Percentiles rank a stretch among this genome's conserved stretches.
phyloP scores from a whole-genome alignment of 2,113 vertebrate species.

The Osmerus mordax region DNA sequence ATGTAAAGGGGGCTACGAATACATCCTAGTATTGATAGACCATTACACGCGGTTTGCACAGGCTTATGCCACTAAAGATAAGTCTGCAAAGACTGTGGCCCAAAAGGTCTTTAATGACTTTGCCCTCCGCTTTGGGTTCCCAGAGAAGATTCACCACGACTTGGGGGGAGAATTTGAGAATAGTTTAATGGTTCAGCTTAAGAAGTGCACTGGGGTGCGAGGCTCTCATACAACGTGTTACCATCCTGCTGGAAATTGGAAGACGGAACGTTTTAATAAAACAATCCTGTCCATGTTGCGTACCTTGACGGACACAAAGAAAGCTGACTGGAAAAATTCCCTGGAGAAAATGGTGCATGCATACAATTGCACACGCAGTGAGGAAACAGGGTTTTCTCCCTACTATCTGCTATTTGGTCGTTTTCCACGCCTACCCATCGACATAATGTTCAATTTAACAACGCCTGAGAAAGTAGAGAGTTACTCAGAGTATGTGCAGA shows the following conservation, averaged over 20 bases:
- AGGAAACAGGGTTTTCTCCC: too few species aligned
- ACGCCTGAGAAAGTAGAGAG: too few species aligned
- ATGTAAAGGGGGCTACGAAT: slow-evolving; percentile 3
- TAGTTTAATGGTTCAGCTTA: slow-evolving; percentile 17
- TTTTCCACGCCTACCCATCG: too few species aligned
- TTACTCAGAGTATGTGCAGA: too few species aligned
- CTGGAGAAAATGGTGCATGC: neutral
- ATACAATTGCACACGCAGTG: too few species aligned
- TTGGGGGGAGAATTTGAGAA: slow-evolving; percentile 27
- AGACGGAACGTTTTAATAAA: slow-evolving; percentile 35
- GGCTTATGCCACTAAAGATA: slow-evolving; percentile 13
- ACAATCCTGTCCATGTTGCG: slow-evolving; percentile 24
- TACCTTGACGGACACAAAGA: slow-evolving; percentile 12
- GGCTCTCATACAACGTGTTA: neutral
- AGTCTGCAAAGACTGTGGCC: neutral
- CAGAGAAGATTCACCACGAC: slow-evolving; percentile 10
- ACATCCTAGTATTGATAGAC: slow-evolving; percentile 2
- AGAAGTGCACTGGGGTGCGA: slow-evolving; percentile 17
- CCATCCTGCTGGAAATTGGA: slow-evolving; percentile 17
- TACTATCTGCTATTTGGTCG: too few species aligned
- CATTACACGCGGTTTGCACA: neutral
- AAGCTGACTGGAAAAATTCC: slow-evolving; percentile 16
- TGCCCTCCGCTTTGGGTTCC: slow-evolving; percentile 9
- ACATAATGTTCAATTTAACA: too few species aligned
- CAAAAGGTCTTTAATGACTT: slow-evolving; percentile 19